A percentile compares a stretch with the other conserved stretches of the same genome.
Evolutionary conservation across 2,888 invertebrate genomes (phyloP).

Genomic region (Eugnorisma glareosa): DNA sequence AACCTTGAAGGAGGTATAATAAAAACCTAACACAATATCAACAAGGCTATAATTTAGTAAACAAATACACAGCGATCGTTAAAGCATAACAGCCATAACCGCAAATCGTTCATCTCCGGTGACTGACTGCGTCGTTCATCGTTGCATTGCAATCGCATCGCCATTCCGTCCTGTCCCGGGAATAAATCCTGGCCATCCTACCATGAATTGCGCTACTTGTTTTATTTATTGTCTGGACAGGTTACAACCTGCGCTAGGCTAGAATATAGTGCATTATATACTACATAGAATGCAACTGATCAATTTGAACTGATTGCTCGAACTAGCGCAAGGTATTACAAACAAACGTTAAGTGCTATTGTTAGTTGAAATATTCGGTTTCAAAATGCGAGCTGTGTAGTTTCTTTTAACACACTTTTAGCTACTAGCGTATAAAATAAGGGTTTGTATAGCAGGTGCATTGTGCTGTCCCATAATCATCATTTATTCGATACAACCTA

Average conservation of each 20-base stretch:
- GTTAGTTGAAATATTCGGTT: conserved; percentile 48
- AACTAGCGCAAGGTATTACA: conserved; percentile 61
- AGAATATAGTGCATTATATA: conserved; percentile 45
- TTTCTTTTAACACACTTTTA: conserved; percentile 21
- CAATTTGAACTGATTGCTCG: conserved; percentile 64
- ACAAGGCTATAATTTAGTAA: conserved; percentile 42
- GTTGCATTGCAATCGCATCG: conserved; percentile 39
- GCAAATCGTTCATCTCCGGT: conserved; percentile 65
- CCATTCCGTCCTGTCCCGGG: conserved; percentile 57
- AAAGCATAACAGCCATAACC: conserved; percentile 59
- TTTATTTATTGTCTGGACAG: conserved; percentile 68
- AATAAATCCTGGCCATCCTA: conserved; percentile 73
- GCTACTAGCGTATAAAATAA: neutral
- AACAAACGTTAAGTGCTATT: conserved; percentile 48
- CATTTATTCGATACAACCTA: conserved; percentile 43
- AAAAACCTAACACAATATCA: conserved; percentile 5
- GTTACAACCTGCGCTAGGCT: conserved; percentile 56
- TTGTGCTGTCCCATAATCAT: conserved; percentile 21
- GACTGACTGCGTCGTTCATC: conserved; percentile 34
- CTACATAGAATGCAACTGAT: conserved; percentile 63
- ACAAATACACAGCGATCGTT: conserved; percentile 50
- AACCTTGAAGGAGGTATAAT: conserved; percentile 7
- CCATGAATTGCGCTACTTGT: conserved; percentile 70
- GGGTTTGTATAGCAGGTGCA: neutral
- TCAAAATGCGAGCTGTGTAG: conserved; percentile 32